A percentile compares a stretch with the other conserved stretches of the same genome.
These are phyloP conservation scores for Lepidocyrtoides sp. DNA, from an alignment of 2,888 invertebrate genomes.

Conservation along the genomic window DNA sequence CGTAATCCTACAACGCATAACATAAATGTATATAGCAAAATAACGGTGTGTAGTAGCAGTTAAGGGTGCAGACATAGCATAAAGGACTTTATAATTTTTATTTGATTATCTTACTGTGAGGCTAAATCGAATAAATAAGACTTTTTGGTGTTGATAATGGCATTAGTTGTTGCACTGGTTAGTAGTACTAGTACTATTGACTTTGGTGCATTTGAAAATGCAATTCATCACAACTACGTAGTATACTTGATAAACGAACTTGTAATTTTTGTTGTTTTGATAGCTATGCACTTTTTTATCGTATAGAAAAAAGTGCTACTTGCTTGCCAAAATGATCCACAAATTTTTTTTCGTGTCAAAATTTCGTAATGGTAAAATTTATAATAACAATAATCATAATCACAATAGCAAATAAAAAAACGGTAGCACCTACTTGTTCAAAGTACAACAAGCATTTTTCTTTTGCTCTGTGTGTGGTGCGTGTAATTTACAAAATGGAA, in stretches of 20 bases:
- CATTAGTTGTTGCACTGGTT: background rate
- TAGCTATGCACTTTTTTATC: background rate
- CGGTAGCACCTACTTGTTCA: background rate
- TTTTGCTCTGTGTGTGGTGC: background rate
- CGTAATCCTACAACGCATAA: too few species aligned
- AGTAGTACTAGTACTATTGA: background rate
- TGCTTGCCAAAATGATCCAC: slow-evolving; percentile 21
- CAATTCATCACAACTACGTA: background rate
- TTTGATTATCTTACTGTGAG: background rate
- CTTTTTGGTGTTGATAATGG: too few species aligned
- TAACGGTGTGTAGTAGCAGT: background rate
- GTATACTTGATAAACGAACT: slow-evolving; percentile 33
- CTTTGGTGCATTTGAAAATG: background rate
- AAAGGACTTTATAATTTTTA: too few species aligned
- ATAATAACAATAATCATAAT: slow-evolving; percentile 3
- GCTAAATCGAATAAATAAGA: background rate
- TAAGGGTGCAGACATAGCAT: too few species aligned
- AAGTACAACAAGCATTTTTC: background rate
- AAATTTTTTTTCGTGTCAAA: background rate
- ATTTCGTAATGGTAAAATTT: slow-evolving; percentile 21
- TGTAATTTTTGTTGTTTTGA: background rate
- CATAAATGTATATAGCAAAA: background rate
- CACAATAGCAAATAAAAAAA: slow-evolving; percentile 42
- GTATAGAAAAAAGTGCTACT: background rate
- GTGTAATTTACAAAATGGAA: slow-evolving; percentile 21